Evolutionary conservation across 2,113 vertebrate species (phyloP), one percentile per base, ranked within the genome.

Genomic region (Porphyrio hochstetteri): DNA sequence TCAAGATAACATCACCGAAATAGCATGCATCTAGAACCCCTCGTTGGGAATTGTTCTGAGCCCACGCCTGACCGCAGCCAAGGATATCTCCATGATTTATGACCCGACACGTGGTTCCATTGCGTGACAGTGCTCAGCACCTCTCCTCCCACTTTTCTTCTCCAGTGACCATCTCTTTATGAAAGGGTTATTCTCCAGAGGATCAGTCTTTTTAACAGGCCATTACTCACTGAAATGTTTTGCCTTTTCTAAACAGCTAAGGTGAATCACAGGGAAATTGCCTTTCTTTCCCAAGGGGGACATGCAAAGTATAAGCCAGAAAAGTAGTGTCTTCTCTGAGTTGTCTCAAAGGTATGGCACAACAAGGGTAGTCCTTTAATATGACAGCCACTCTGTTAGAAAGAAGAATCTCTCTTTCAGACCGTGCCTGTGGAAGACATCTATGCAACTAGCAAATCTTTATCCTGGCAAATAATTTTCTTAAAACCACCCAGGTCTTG

Each of bases 1-100:
- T 95, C 91, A 96, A 94, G 95, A 90, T 90, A 93, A 94, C 69
- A 71, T 75, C n/a, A 53, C 93, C 96, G 78, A 63, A 94, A 90
- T 18, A 89, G 44, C 46, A 69, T 15, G 72, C 53, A 77, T 94
- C 88, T 91, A 95, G 92, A 94, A 93, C 77, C 83, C 67, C 89
- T 82, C 11, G 0, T 3, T 89, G 86, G 77, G 77, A 91, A 76
- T 76, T 89, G 61, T 93, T 92, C 86, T 87, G 57, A 95, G 53
- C 77, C 90, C 61, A 83, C 70, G 76, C 92, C 86, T 91, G 36
- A 72, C 86, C 6, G 50, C 53, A 78, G 93, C 85, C 80, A 84
- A 86, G 79, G 81, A 90, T 93, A 82, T 93, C 92, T 91, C 65
- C 1, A 8, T 96, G 86, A 94, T 94, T 88, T 97, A 96, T 91